Evolutionary conservation across 1,140 invertebrate species (phyloP), one percentile per base, ranked within the genome.

Genomic region (Hermatobates lingyangjiaoensis): DNA sequence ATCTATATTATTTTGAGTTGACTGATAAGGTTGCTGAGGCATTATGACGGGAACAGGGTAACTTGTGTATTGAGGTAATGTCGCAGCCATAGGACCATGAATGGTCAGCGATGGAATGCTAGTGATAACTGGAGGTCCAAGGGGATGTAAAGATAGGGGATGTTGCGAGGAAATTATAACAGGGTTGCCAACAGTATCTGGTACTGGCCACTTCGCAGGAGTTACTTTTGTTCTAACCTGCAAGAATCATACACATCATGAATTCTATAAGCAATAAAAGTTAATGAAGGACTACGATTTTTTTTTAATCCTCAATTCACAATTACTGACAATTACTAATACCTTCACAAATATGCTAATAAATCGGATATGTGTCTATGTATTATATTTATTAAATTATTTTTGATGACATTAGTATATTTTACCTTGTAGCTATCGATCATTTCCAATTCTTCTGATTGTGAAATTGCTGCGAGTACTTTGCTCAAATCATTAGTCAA

Each of bases 131-230:
- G 56, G 58, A 1, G 51, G 55, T 15, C 56, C 57, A 24, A 58
- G 44, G 14, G 57, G 55, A 51, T 60, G 57, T 55, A 59, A 54
- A 25, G 54, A 51, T 25, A 58, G 54, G 10, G 56, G 57, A 56
- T 57, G 57, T 7, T 54, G 51, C 27, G 53, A 23, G 21, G 62
- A 45, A 23, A 58, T 12, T 49, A 58, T 62, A n/a, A 63, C 45
- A 3, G 61, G 58, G 54, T 67, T 69, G 30, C 61, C 63, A 18
- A 60, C 59, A 5, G 69, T 62, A 59, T 86, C 80, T 2, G 74
- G 64, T 44, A 94, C 77, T 23, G 87, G 87, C 91, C 91, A 95
- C 64, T 79, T 83, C 14, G 75, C 74, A 2, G 89, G 92, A 57
- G 89, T 74, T 51, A 75, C 71, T 52, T 74, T 76, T 39, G 87